Evolutionary conservation across 2,888 invertebrate genomes (phyloP).

Genomic region (Pedicia rivosa): DNA sequence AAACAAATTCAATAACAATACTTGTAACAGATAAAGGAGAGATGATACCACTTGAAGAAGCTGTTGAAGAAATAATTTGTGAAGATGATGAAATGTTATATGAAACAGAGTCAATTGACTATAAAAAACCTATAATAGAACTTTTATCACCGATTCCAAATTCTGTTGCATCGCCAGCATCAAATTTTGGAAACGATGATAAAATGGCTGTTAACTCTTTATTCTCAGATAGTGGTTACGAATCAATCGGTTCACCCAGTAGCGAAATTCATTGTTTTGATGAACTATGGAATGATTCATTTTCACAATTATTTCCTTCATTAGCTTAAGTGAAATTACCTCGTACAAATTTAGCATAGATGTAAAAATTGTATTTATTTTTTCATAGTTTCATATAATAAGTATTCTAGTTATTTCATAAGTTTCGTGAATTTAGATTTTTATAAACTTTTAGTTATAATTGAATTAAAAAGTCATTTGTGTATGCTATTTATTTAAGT

Average conservation of each 20-base stretch:
- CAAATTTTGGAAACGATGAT: background rate
- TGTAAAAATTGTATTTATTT: no score
- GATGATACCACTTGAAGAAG: slow-evolving; percentile 35
- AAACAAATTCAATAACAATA: slow-evolving; percentile 55
- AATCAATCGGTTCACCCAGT: slow-evolving; percentile 44
- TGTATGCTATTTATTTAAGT: no score
- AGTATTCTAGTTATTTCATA: no score
- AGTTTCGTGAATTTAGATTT: no score
- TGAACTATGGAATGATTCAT: slow-evolving; percentile 58
- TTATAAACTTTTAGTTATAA: no score
- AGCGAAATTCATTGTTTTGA: slow-evolving; percentile 18
- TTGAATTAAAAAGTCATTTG: no score
- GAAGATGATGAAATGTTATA: slow-evolving; percentile 25
- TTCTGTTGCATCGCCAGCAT: background rate
- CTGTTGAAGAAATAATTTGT: slow-evolving; percentile 29
- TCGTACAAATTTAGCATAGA: no score
- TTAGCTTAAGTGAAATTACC: slow-evolving; percentile 41
- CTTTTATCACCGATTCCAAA: slow-evolving; percentile 15
- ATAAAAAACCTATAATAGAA: slow-evolving; percentile 10
- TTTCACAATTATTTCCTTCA: slow-evolving; percentile 62
- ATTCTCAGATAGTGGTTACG: slow-evolving; percentile 46
- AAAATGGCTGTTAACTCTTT: slow-evolving; percentile 19
- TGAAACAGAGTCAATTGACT: slow-evolving; percentile 11
- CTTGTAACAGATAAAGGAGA: slow-evolving; percentile 47
- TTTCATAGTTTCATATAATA: no score